Evolutionary conservation across 2,113 vertebrate species (phyloP), one percentile per base, ranked within the genome.

Genomic region (Hippolais icterina): DNA sequence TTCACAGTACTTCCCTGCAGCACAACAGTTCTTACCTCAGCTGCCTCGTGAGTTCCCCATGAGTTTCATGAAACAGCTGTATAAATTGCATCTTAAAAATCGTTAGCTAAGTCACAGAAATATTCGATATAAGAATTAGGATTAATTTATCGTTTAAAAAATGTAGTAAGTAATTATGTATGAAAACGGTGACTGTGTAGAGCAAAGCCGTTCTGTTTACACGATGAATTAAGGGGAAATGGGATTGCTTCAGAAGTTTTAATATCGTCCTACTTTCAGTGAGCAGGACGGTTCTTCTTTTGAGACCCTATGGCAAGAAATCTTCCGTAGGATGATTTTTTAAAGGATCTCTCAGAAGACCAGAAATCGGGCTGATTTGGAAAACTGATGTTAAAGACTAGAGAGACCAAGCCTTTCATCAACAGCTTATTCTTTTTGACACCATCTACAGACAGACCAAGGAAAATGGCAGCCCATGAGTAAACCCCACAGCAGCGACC

Each of bases 301-400:
- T 54, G 47, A 70, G 29, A 64, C 7, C 2, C 24, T 13, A 10
- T 4, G 35, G 46, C 31, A 56, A 64, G 8, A 79, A 42, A 56
- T 21, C 21, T 28, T 54, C 7, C 17, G 2, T 4, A 41, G 6
- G 9, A 31, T 6, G 1, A 25, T 19, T 57, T 53, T 0, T 21
- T 46, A 59, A 77, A 49, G 5, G 7, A 35, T 25, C 9, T 86
- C 20, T 28, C n/a, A 37, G 27, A 75, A 71, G 44, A 39, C 42
- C 39, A 42, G 15, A 39, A 41, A 20, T 0, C 1, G 5, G 9
- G n/a, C 5, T 3, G 22, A 86, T 18, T 2, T 29, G 31, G 19
- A 37, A 83, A 87, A 89, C 12, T 5, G 1, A 69, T 3, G 28
- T 3, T 12, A 27, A 28, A 70, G 9, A 49, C 27, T 0, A 41